Evolutionary conservation across 1,140 invertebrate genomes (phyloP), one percentile per base, ranked within the genome.

Genomic region (Mizuhopecten yessoensis): DNA sequence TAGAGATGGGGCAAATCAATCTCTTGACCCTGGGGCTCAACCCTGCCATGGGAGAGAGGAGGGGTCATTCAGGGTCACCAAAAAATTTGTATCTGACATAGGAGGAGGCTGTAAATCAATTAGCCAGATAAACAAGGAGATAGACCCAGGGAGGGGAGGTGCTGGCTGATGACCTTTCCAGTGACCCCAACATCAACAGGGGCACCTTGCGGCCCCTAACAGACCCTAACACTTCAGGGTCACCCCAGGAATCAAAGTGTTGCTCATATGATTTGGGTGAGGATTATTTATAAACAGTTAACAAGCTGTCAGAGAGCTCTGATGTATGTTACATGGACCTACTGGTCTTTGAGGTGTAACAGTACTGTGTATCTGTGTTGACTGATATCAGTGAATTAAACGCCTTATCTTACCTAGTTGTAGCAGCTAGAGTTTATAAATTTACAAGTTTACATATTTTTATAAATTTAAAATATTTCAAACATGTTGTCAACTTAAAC

Each of bases 231-330:
- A 75, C 57, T 75, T 75, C 57, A 75, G 57, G 57, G 57, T 75
- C 57, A 75, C 57, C 57, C n/a, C 57, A 29, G 57, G 57, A 75
- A 75, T 75, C 57, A 75, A 75, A 75, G 57, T 75, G 57, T 75
- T 75, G n/a, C 57, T 75, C 2, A 0, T n/a, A 75, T 29, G 57
- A 75, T 75, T 75, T 75, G 57, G 57, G 9, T n/a, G 57, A 29
- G 57, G 57, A 75, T 75, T 75, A 75, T 75, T 75, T 75, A 75
- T 75, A 75, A 75, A 75, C 57, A 75, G 57, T 75, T 75, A 75
- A 75, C 57, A 75, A 75, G 57, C 23, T 75, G 57, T 75, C 57
- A 75, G 57, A 75, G 29, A 29, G 11, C n/a, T 75, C 23, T 75
- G 57, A 75, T 75, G 57, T 75, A 75, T 29, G 23, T 29, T 75